Percentiles rank a stretch among this genome's conserved stretches.
phyloP scores from a whole-genome alignment of 2,113 vertebrate species.

The Chiloscyllium plagiosum region DNA sequence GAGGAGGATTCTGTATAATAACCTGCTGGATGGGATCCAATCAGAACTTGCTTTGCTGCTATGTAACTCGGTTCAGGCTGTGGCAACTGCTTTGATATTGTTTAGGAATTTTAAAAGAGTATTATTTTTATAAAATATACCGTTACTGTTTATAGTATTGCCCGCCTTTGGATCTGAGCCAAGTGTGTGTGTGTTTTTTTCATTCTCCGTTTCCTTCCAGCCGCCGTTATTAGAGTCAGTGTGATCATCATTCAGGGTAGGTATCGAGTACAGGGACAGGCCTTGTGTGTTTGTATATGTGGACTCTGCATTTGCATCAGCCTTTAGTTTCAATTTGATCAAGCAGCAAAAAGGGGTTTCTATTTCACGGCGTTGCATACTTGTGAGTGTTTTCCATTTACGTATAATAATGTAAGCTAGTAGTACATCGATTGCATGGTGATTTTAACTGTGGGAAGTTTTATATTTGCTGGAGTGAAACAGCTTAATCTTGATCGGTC shows the following conservation, averaged over 20 bases:
- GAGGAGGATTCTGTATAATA: constrained; percentile 27
- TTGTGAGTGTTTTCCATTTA: constrained; percentile 20
- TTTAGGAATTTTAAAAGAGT: background rate
- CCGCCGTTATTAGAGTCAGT: constrained; percentile 9
- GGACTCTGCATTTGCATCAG: constrained; percentile 9
- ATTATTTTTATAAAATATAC: constrained; percentile 12
- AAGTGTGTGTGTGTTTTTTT: constrained; percentile 1
- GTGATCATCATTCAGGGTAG: constrained; percentile 36
- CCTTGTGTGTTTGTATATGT: constrained; percentile 21
- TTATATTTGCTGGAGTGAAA: background rate
- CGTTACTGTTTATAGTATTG: constrained; percentile 2
- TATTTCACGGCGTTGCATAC: background rate
- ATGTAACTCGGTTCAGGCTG: constrained; percentile 22
- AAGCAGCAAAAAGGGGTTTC: background rate
- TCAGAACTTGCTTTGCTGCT: constrained; percentile 32
- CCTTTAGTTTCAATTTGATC: constrained; percentile 9
- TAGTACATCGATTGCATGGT: background rate
- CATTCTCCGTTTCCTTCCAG: constrained; percentile 26
- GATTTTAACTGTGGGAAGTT: constrained; percentile 20
- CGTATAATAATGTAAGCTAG: background rate
- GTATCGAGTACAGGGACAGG: constrained; percentile 2
- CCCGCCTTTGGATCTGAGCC: constrained; percentile 31
- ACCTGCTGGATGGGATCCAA: constrained; percentile 31
- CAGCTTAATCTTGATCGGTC: background rate
- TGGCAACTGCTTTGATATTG: constrained; percentile 23